A percentile compares a stretch with the other conserved stretches of the same genome.
These are phyloP conservation scores for Nycticryphes semicollaris DNA, from an alignment of 2,113 vertebrate species.

Conservation along the genomic window DNA sequence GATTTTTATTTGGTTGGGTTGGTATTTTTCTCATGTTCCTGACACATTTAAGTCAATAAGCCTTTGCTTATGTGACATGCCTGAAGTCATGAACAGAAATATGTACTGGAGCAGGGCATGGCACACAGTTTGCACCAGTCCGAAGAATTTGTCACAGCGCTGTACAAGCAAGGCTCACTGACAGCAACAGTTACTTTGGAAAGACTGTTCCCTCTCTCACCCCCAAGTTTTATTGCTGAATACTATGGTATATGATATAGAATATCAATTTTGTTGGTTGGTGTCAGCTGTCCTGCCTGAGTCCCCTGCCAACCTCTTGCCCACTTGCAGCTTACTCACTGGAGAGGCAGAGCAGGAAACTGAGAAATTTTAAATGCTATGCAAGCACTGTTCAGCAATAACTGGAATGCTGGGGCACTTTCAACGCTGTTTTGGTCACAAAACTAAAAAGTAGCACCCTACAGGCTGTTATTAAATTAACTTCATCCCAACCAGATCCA, in stretches of 20 bases:
- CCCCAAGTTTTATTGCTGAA: background rate
- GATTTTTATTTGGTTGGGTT: background rate
- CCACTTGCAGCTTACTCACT: background rate
- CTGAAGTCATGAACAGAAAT: background rate
- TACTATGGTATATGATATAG: background rate
- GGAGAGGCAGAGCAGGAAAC: background rate
- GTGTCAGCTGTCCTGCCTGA: background rate
- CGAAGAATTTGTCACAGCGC: background rate
- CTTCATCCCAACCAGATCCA: background rate
- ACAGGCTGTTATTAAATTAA: background rate
- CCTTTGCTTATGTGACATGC: background rate
- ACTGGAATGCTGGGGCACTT: background rate
- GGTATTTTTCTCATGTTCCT: background rate
- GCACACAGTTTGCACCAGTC: fast-evolving
- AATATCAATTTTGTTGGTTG: background rate
- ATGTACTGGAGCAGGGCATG: background rate
- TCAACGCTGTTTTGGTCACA: background rate
- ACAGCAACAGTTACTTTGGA: background rate
- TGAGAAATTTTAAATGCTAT: background rate
- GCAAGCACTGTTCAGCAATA: background rate
- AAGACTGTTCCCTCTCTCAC: background rate
- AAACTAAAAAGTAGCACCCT: background rate
- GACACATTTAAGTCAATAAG: background rate
- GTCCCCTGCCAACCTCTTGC: background rate
- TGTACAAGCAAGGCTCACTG: fast-evolving